phyloP scores from a whole-genome alignment of 2,113 vertebrate genomes.

The Gymnorhina tibicen region DNA sequence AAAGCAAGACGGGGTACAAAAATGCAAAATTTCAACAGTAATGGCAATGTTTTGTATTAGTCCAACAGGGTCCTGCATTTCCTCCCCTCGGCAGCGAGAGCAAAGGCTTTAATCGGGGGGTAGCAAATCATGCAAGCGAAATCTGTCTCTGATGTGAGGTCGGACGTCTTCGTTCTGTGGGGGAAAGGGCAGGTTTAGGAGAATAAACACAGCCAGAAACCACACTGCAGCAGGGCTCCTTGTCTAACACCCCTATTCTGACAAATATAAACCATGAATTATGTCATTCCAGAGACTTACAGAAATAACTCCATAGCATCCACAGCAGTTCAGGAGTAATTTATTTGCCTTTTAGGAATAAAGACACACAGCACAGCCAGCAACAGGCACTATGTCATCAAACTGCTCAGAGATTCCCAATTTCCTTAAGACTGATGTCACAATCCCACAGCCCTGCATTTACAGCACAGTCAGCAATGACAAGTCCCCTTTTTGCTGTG shows the following conservation, averaged over 20 bases:
- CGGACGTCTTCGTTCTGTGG: slow-evolving; percentile 95
- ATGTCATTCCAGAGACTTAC: accelerated
- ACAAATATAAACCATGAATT: accelerated
- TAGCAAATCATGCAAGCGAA: slow-evolving; percentile 97
- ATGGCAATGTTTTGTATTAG: slow-evolving; percentile 92
- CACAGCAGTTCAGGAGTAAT: accelerated
- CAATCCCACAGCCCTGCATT: not conserved
- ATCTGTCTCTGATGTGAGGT: slow-evolving; percentile 95
- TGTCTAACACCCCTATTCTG: not conserved
- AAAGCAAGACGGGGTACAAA: slow-evolving; percentile 83
- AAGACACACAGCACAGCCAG: not conserved
- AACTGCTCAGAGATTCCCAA: accelerated
- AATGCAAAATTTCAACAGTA: slow-evolving; percentile 87
- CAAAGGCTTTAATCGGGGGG: slow-evolving; percentile 89
- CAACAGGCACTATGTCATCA: not conserved
- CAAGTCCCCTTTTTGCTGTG: not conserved
- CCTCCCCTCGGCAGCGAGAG: slow-evolving; percentile 71
- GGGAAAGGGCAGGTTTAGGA: not conserved
- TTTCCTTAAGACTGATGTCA: accelerated
- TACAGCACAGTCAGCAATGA: not conserved
- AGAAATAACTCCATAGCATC: accelerated
- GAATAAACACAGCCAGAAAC: accelerated
- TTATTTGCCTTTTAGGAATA: not conserved
- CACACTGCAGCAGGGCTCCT: not conserved
- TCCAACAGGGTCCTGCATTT: slow-evolving; percentile 85